Base-by-base conservation (phyloP, 92 coral and sea anemone species). In the Zoanthus gigantus region DNA sequence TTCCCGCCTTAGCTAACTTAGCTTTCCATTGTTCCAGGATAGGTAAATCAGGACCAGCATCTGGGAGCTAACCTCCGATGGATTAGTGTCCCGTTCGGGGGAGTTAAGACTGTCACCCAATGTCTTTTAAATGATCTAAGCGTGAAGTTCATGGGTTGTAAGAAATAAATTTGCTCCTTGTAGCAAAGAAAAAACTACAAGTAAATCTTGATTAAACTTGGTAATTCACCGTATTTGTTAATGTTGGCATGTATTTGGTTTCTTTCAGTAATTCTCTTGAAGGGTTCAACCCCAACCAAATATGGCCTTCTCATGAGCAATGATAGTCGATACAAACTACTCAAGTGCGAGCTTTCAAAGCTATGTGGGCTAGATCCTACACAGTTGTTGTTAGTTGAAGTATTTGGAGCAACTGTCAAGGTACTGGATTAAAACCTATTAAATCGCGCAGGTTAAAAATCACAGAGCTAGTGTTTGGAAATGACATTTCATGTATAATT, bases 371-470 rank as follows among this genome's bases (percentile, higher is more conserved):
- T 97, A 34, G 87, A 77, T 50, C 80, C 88, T n/a, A 87, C 90
- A 28, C 95, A 93, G 71, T 87, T 97, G 48, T 86, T 95, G 71
- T 93, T 97, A 67, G 97, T 94, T 16, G 99, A 97, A 78, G 90
- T 96, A 72, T 90, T 92, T 95, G 99, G 99, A 45, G 99, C 99
- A 29, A 90, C 97, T 53, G 92, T 96, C 48, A 96, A 95, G 99
- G 99, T 96, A 90, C 34, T 47, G 23, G 23, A 23, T 23, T 23
- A 23, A 0, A 23, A 23, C 23, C 23, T 23, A 23, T 23, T 23
- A 23, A 23, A 23, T 23, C 23, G 2, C 4, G 4, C 4, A 0
- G 42, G 42, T 37, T 37, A 37, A 37, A 37, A 37, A 37, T 37
- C 42, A 37, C 42, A 37, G 42, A 37, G 42, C 42, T 37, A 37